Percentiles rank a stretch among this genome's conserved stretches.
These are phyloP conservation scores for Coptotermes formosanus DNA, from an alignment of 1,140 invertebrate genomes.

Conservation along the genomic window DNA sequence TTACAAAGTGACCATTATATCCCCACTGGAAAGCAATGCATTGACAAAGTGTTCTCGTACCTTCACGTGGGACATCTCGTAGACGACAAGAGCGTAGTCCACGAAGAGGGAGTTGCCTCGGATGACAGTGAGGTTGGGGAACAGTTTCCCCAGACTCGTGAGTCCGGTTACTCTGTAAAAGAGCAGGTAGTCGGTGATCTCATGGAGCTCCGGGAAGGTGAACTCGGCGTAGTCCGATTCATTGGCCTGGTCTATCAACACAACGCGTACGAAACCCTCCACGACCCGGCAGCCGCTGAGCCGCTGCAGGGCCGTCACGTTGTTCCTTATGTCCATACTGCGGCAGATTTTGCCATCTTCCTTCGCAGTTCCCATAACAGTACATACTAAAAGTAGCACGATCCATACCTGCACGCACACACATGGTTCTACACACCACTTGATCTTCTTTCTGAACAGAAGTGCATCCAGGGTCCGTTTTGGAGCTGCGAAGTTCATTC, in stretches of 20 bases:
- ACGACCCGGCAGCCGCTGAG: constrained; percentile 62
- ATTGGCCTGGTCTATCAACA: constrained; percentile 57
- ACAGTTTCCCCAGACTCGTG: constrained; percentile 67
- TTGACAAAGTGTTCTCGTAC: not conserved
- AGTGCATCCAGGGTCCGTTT: no score
- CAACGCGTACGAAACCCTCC: constrained; percentile 63
- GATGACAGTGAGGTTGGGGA: constrained; percentile 94
- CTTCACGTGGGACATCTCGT: constrained; percentile 53
- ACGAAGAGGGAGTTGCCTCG: constrained; percentile 79
- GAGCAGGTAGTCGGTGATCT: constrained; percentile 71
- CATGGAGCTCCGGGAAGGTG: constrained; percentile 56
- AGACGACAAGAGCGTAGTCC: constrained; percentile 86
- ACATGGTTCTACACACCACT: not conserved
- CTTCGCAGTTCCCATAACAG: constrained; percentile 1
- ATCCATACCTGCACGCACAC: not conserved
- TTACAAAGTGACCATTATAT: no score
- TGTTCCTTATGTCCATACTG: constrained; percentile 56
- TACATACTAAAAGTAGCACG: not conserved
- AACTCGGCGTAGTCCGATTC: constrained; percentile 51
- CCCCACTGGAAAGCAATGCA: no score
- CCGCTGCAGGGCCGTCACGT: constrained; percentile 47
- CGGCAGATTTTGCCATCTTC: constrained; percentile 48
- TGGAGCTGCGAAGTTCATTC: no score
- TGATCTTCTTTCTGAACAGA: no score
- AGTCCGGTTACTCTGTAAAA: constrained; percentile 61